Evolutionary conservation across 2,888 invertebrate species (phyloP).

Genomic region (Augiades crinisus): DNA sequence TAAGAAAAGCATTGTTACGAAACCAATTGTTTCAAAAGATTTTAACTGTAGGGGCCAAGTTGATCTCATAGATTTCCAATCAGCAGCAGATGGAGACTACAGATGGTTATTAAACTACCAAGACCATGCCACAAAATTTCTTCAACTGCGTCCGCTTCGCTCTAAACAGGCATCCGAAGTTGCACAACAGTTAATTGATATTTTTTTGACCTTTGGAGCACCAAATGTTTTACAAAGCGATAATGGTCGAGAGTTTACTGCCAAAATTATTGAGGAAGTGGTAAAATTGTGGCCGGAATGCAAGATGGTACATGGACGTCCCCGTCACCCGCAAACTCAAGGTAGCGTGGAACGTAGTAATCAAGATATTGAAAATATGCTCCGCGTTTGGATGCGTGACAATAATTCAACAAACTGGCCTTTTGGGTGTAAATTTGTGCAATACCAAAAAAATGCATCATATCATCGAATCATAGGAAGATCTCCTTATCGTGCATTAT

Average conservation of each 20-base stretch:
- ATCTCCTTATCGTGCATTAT: conserved; percentile 39
- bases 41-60: neutral
- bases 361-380: neutral
- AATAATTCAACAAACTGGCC: conserved; percentile 41
- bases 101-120: conserved; percentile 35
- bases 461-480: conserved; percentile 33
- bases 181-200: neutral
- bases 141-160: conserved; percentile 38
- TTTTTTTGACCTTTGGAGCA: neutral
- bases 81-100: neutral
- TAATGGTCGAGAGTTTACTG: neutral
- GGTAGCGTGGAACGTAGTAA: neutral
- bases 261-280: neutral
- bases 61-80: neutral
- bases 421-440: conserved; percentile 38
- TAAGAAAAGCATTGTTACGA: neutral
- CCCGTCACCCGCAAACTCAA: neutral
- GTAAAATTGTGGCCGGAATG: neutral
- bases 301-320: neutral
- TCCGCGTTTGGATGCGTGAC: conserved; percentile 28
- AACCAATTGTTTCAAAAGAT: conserved; percentile 9
- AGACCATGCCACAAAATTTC: conserved; percentile 46
- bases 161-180: conserved; percentile 11
- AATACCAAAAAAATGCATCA: conserved; percentile 38
- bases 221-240: neutral